Evolutionary conservation across 2,888 invertebrate species (phyloP).

Genomic region (Sphaerophoria rueppellii): DNA sequence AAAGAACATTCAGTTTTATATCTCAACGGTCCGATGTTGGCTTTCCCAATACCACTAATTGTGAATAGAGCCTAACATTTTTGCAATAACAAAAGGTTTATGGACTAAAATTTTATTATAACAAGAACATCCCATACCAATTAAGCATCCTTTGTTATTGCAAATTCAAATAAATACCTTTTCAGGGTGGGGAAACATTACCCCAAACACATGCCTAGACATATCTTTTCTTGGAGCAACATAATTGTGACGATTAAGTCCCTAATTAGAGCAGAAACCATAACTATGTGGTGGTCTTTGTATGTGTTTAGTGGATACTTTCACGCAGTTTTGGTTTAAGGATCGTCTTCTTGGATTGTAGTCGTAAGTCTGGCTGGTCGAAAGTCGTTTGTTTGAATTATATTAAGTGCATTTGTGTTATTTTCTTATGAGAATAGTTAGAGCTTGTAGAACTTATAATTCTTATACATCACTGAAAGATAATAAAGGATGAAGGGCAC

Average conservation of each 20-base stretch:
- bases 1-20: too few relatives aligned
- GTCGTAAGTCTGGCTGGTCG: too few relatives aligned
- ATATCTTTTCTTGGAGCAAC: slow-evolving; percentile 13
- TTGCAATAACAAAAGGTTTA: slow-evolving; percentile 2
- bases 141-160: slow-evolving; percentile 8
- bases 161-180: slow-evolving; percentile 22
- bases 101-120: slow-evolving; percentile 12
- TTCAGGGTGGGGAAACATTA: background rate
- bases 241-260: slow-evolving; percentile 49
- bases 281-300: slow-evolving; percentile 10
- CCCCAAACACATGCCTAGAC: background rate
- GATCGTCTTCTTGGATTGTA: too few relatives aligned
- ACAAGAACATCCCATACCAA: slow-evolving; percentile 17
- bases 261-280: slow-evolving; percentile 46
- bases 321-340: too few relatives aligned
- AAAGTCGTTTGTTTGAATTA: too few relatives aligned
- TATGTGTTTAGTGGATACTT: slow-evolving; percentile 8
- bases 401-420: too few relatives aligned
- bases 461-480: too few relatives aligned
- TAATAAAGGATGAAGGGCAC: too few relatives aligned
- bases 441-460: too few relatives aligned
- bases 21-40: too few relatives aligned
- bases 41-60: background rate
- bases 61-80: background rate
- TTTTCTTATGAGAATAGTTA: too few relatives aligned